Evolutionary conservation across 2,113 vertebrate species (phyloP).

Genomic region (Galemys pyrenaicus): DNA sequence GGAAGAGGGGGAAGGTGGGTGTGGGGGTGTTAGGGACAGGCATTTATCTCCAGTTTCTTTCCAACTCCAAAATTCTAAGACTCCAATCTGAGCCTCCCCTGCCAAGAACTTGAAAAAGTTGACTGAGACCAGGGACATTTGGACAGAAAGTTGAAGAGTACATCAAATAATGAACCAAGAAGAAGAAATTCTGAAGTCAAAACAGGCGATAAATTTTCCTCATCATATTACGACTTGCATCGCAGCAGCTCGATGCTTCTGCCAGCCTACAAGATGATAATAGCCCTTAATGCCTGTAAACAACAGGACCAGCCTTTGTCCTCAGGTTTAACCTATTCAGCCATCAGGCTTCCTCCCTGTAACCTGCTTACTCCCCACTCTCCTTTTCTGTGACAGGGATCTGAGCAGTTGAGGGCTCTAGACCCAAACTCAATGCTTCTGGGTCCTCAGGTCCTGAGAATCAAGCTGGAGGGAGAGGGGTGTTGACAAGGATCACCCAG

Average conservation of each 20-base stretch:
- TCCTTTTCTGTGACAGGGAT: not conserved
- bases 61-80: constrained; percentile 9
- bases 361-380: not conserved
- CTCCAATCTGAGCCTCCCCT: constrained; percentile 51
- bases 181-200: constrained; percentile 76
- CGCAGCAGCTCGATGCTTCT: constrained; percentile 66
- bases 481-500: not conserved
- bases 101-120: constrained; percentile 54
- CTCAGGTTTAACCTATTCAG: constrained; percentile 66
- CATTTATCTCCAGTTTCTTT: constrained; percentile 38
- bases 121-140: constrained; percentile 45
- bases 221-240: constrained; percentile 71
- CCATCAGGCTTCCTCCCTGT: constrained; percentile 7
- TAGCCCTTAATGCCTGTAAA: constrained; percentile 73
- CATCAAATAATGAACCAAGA: constrained; percentile 70
- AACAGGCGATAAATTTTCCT: constrained; percentile 76
- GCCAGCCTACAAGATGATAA: constrained; percentile 69
- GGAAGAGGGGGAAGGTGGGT: not conserved
- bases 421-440: not conserved
- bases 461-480: not conserved
- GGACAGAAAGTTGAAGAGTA: constrained; percentile 55
- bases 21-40: not conserved
- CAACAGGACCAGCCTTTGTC: constrained; percentile 58
- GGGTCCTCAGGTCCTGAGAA: not conserved
- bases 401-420: not conserved